A percentile compares a stretch with the other conserved stretches of the same genome.
phyloP scores from a whole-genome alignment of 2,797 vertebrate genomes.

The Chlorospingus flavigularis region DNA sequence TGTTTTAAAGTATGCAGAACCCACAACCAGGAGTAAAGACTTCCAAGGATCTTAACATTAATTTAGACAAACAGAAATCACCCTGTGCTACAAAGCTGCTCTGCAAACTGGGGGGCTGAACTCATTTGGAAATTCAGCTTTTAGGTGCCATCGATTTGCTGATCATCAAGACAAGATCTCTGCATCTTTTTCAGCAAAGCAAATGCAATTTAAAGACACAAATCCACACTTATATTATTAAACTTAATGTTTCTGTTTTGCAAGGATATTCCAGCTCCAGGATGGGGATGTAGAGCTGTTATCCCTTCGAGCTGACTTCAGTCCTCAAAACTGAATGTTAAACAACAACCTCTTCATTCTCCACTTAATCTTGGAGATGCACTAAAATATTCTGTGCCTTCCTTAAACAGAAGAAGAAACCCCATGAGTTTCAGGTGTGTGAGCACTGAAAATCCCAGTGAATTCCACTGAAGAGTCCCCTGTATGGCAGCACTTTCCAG shows the following conservation, averaged over 20 bases:
- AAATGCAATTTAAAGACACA: slow-evolving; percentile 11
- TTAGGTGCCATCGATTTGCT: neutral
- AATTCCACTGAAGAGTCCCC: neutral
- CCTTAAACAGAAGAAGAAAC: neutral
- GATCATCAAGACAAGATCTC: neutral
- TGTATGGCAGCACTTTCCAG: slow-evolving; percentile 11
- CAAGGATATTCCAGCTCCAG: neutral
- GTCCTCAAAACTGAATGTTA: slow-evolving; percentile 21
- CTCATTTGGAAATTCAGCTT: neutral
- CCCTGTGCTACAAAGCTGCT: neutral
- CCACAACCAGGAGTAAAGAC: slow-evolving; percentile 25
- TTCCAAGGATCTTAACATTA: slow-evolving; percentile 20
- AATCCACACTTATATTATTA: neutral
- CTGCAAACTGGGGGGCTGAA: neutral
- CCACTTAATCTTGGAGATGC: slow-evolving; percentile 6
- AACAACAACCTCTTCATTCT: neutral
- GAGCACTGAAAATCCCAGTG: neutral
- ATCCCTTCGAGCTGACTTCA: neutral
- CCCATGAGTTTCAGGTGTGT: neutral
- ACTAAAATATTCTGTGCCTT: slow-evolving; percentile 7
- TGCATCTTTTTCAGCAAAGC: neutral
- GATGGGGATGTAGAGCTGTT: neutral
- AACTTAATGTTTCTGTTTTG: neutral
- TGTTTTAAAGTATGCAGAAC: slow-evolving; percentile 32
- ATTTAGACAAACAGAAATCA: neutral